Evolutionary conservation across 2,113 vertebrate species (phyloP), one percentile per base, ranked within the genome.

Genomic region (Psilopsiagon aymara): DNA sequence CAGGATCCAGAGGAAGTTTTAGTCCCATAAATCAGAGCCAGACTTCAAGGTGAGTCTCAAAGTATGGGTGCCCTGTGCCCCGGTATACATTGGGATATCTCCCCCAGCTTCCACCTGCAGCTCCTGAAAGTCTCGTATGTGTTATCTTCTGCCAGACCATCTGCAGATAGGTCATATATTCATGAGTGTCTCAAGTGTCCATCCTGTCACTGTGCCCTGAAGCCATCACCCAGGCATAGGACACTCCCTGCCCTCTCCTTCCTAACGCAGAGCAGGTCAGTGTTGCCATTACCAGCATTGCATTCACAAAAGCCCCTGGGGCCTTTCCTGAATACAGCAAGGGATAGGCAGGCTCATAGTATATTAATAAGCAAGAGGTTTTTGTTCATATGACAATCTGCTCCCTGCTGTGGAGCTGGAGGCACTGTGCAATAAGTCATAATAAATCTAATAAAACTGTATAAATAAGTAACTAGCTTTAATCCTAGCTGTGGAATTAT

Each of bases 211-310:
- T 0, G 0, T 76, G 49, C 29, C n/a, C 44, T 47, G 44, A n/a
- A 77, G 39, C 29, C 8, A 2, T 41, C n/a, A 33, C 1, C 0
- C n/a, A n/a, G 55, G 39, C n/a, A 39, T 0, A 0, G 41, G 35
- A 7, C 3, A 0, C 17, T 79, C 27, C n/a, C 27, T 1, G 0
- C 17, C 68, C 66, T 53, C 78, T 44, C 1, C 0, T 8, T 60
- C 49, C 33, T 79, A 37, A 43, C 1, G 1, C 63, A 49, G 55
- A 87, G n/a, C 14, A 60, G 49, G 4, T 29, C 19, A 20, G 7
- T 46, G 17, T 46, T 52, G 70, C 78, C 44, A 28, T 49, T 43
- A 47, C 51, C 27, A 62, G 15, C 55, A 49, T 4, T 44, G 55
- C 35, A 47, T 59, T 24, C 3, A 1, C 55, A 66, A 29, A 64